Evolutionary conservation across 2,797 vertebrate genomes (phyloP).

Genomic region (Xyrichtys novacula): DNA sequence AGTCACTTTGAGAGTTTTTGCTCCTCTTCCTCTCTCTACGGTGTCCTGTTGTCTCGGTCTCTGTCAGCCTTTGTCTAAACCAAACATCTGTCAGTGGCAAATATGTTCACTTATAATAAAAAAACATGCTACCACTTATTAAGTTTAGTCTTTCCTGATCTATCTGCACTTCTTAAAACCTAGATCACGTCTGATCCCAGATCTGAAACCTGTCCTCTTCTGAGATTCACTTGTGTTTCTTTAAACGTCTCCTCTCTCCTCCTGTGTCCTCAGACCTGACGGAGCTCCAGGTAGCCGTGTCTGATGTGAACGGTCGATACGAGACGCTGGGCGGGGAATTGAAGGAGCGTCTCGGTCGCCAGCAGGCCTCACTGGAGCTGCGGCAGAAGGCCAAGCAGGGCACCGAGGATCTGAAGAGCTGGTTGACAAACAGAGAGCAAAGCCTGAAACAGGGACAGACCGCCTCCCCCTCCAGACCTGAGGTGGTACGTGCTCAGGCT

Average conservation of each 20-base stretch:
- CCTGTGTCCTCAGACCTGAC: conserved; percentile 89
- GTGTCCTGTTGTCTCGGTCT: conserved; percentile 63
- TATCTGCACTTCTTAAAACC: background rate
- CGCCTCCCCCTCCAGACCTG: conserved; percentile 90
- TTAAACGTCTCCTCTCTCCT: background rate
- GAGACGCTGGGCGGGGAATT: conserved; percentile 87
- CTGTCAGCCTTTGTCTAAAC: conserved; percentile 36
- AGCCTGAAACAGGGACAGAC: conserved; percentile 82
- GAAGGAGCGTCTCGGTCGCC: conserved; percentile 82
- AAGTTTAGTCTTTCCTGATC: background rate
- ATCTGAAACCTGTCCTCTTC: background rate
- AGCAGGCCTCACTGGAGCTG: conserved; percentile 85
- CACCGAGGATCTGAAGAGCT: conserved; percentile 84
- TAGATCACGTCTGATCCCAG: background rate
- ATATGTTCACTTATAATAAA: background rate
- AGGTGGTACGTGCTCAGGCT: conserved; percentile 91
- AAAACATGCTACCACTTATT: background rate
- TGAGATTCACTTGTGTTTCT: background rate
- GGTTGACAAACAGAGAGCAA: conserved; percentile 91
- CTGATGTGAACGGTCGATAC: conserved; percentile 89
- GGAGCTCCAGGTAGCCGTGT: conserved; percentile 93
- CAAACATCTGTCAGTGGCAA: conserved; percentile 36
- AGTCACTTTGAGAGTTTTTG: background rate
- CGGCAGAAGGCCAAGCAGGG: conserved; percentile 87
- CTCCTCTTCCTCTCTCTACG: conserved; percentile 70